Base-by-base conservation (phyloP, 2,797 vertebrate species). In the Sebastes trivittatus region DNA sequence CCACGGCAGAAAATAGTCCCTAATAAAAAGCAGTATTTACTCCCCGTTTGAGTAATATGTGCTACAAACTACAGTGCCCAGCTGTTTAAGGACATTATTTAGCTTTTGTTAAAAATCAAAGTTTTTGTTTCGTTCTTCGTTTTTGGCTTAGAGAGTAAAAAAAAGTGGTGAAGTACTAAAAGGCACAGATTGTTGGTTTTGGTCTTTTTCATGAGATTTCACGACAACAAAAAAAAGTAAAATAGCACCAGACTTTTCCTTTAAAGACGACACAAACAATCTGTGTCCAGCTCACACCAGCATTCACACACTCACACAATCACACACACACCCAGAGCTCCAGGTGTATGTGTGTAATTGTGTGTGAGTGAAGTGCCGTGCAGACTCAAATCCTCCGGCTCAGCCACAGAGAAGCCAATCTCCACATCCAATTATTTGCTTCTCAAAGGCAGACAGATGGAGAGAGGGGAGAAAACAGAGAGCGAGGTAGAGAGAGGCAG, bases 341-440 rank as follows among this genome's bases (percentile, higher is more conserved):
- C 86, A 81, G 75, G 84, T 89, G 83, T 86, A 10, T 74, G 70
- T 72, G 55, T 34, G 58, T 73, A 34, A 27, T 27, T 60, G 34
- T 68, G 74, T 63, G 68, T 79, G 76, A 69, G 81, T 72, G 74
- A 68, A 69, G 78, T 77, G 75, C 73, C 7, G 16, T 70, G 78
- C 72, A 84, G 87, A 78, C 66, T 85, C 89, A 87, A 87, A 83
- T 94, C 89, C 86, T 91, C 84, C 65, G 86, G 91, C 92, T 92
- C 86, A 86, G 87, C 84, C 88, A 93, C 84, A 91, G 89, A 91
- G 86, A 89, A 93, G 90, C 90, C 93, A 95, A 92, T 93, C 95
- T 95, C 91, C 91, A 91, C 92, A 91, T 94, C 93, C 93, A 96
- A 95, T 96, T 95, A 95, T 95, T 95, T 95, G 87, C 87, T 92